Conservation (phyloP, 2,113 vertebrate species). For the Plecotus auritus region DNA sequence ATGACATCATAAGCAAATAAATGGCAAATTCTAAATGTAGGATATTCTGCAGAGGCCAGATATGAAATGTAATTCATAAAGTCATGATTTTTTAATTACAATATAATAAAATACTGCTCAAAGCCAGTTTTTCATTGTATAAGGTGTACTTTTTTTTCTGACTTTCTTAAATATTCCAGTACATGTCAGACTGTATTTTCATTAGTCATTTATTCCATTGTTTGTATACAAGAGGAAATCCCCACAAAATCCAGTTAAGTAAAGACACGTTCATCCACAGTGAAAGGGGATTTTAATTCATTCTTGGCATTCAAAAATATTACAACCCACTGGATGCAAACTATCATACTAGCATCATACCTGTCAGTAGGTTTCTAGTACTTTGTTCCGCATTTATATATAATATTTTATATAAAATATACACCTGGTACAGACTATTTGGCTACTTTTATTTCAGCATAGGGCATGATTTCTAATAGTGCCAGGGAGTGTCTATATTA, state of each 20-base stretch:
- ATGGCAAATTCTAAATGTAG: not conserved
- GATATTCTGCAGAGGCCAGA: not conserved
- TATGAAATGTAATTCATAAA: constrained; percentile 54
- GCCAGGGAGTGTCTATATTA: not conserved
- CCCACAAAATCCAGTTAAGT: not conserved
- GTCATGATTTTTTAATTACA: constrained; percentile 72
- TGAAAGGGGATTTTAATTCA: not conserved
- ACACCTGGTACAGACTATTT: not conserved
- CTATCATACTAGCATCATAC: not conserved
- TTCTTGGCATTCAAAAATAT: not conserved
- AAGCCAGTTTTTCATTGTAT: constrained; percentile 34
- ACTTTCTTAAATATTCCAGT: constrained; percentile 41
- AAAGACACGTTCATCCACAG: not conserved
- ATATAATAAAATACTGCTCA: constrained; percentile 56
- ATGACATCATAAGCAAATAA: not conserved
- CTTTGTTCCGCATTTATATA: not conserved
- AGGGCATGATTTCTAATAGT: not conserved
- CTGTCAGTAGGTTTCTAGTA: not conserved
- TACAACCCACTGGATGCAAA: not conserved
- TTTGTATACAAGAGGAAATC: constrained; percentile 14
- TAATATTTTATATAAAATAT: not conserved
- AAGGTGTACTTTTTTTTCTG: constrained; percentile 36
- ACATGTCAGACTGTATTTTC: not conserved
- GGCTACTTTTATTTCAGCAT: not conserved
- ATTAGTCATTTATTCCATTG: not conserved